Evolutionary conservation across 2,797 vertebrate species (phyloP).

Genomic region (Epinephelus coioides): DNA sequence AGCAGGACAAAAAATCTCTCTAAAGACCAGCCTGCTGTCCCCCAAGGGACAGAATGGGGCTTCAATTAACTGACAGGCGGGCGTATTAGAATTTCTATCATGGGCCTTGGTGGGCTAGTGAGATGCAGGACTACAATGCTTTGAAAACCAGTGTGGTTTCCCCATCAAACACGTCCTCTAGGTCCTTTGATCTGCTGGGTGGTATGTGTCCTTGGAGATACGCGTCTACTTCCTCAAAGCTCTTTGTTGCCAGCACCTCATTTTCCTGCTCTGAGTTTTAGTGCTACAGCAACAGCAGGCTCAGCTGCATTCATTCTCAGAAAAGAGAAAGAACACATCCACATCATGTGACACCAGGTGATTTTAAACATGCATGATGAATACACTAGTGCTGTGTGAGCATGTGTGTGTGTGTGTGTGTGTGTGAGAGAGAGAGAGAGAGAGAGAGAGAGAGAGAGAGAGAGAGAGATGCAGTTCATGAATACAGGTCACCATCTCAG

Average conservation of each 20-base stretch:
- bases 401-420: slow-evolving; percentile 9
- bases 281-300: slow-evolving; percentile 60
- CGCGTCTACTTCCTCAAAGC: slow-evolving; percentile 79
- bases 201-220: slow-evolving; percentile 87
- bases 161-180: slow-evolving; percentile 84
- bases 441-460: not conserved
- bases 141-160: slow-evolving; percentile 83
- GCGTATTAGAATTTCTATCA: slow-evolving; percentile 78
- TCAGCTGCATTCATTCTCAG: slow-evolving; percentile 56
- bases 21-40: slow-evolving; percentile 67
- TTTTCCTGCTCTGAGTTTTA: slow-evolving; percentile 75
- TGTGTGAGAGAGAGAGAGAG: not conserved
- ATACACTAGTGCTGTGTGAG: slow-evolving; percentile 1
- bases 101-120: slow-evolving; percentile 70
- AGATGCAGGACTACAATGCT: slow-evolving; percentile 76
- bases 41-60: slow-evolving; percentile 68
- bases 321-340: slow-evolving; percentile 46
- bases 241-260: slow-evolving; percentile 79
- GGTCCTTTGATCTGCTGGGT: slow-evolving; percentile 83
- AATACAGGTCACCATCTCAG: slow-evolving; percentile 22
- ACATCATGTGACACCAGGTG: slow-evolving; percentile 58
- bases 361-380: slow-evolving; percentile 51
- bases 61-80: slow-evolving; percentile 85
- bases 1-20: slow-evolving; percentile 75
- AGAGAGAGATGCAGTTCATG: not conserved